These are phyloP conservation scores for Vannuccia rotundouncinata DNA, from an alignment of 2,888 invertebrate genomes.

Conservation along the genomic window DNA sequence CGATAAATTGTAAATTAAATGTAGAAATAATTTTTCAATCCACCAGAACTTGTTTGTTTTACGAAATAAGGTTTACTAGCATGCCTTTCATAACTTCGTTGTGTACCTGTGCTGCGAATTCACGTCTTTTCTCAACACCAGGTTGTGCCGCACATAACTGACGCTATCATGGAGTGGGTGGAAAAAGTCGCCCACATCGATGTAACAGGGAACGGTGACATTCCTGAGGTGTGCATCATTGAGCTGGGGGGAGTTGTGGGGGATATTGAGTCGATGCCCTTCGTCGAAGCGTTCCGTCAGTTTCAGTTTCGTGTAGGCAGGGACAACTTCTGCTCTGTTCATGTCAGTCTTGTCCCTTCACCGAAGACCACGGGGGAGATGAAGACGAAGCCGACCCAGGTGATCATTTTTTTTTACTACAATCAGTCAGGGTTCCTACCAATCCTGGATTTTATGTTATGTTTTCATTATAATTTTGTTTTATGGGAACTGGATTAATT, in stretches of 20 bases:
- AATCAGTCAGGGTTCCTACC: too few species aligned
- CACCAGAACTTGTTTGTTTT: too few species aligned
- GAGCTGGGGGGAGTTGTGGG: constrained; percentile 58
- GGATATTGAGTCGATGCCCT: constrained; percentile 98
- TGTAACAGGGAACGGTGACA: constrained; percentile 62
- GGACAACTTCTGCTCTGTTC: constrained; percentile 90
- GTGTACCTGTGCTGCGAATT: neutral
- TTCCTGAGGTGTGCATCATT: constrained; percentile 62
- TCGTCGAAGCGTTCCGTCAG: constrained; percentile 94
- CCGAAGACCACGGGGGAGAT: constrained; percentile 59
- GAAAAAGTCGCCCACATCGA: constrained; percentile 79
- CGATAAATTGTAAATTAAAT: too few species aligned
- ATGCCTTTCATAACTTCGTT: neutral
- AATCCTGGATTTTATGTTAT: too few species aligned
- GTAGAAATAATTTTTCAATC: too few species aligned
- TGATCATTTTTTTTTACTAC: too few species aligned
- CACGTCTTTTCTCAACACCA: neutral
- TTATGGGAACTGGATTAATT: too few species aligned
- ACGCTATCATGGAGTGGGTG: constrained; percentile 97
- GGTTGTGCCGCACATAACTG: constrained; percentile 97
- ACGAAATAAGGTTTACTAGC: too few species aligned
- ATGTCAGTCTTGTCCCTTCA: constrained; percentile 89
- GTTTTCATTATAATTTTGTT: too few species aligned
- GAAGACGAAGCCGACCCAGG: constrained; percentile 97
- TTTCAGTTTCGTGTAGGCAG: constrained; percentile 86